phyloP scores from a whole-genome alignment of 2,888 invertebrate species.

The Drosophila dives region DNA sequence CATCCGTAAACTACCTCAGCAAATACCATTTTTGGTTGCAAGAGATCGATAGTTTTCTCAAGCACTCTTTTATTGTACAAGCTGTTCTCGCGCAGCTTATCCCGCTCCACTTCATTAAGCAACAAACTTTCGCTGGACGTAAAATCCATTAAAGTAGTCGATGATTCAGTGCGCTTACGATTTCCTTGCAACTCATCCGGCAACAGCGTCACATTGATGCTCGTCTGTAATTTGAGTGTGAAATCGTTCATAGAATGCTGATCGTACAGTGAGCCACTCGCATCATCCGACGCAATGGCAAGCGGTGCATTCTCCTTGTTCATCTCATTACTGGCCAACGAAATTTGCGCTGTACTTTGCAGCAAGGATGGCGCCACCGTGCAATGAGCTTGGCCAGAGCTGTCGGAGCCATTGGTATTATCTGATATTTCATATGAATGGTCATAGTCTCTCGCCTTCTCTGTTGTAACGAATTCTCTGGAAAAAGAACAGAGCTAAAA shows the following conservation, averaged over 20 bases:
- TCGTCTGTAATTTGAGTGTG: slow-evolving; percentile 52
- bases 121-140: slow-evolving; percentile 46
- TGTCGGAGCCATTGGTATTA: slow-evolving; percentile 54
- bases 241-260: slow-evolving; percentile 28
- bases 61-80: slow-evolving; percentile 22
- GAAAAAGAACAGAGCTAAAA: background rate
- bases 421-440: slow-evolving; percentile 70
- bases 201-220: slow-evolving; percentile 60
- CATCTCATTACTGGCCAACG: slow-evolving; percentile 10
- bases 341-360: slow-evolving; percentile 35
- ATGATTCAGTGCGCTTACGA: slow-evolving; percentile 8
- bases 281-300: slow-evolving; percentile 1
- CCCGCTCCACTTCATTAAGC: slow-evolving; percentile 37
- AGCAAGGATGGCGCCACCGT: slow-evolving; percentile 25
- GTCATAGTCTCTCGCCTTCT: slow-evolving; percentile 55
- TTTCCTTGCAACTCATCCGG: slow-evolving; percentile 46
- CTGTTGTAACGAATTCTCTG: slow-evolving; percentile 63
- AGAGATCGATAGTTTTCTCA: slow-evolving; percentile 61
- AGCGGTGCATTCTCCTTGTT: slow-evolving; percentile 48
- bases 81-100: slow-evolving; percentile 38
- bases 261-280: slow-evolving; percentile 12
- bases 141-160: slow-evolving; percentile 1
- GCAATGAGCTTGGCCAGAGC: slow-evolving; percentile 25
- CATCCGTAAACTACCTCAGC: slow-evolving; percentile 18
- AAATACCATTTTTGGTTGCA: slow-evolving; percentile 22